Conservation (phyloP, 1,140 invertebrate genomes). For the Leucophenga varia region DNA sequence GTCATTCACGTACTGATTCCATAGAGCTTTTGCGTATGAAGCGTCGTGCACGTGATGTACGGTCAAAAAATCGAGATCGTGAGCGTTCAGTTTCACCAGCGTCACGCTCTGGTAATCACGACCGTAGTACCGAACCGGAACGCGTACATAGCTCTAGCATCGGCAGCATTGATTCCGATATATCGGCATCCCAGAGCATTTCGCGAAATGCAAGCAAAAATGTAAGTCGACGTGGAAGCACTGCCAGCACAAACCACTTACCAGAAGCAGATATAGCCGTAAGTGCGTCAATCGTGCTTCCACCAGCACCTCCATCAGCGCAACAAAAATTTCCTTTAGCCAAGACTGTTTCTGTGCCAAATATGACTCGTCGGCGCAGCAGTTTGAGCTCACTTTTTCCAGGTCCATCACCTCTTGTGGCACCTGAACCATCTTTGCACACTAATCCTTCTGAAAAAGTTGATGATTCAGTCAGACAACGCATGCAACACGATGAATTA, state of each 20-base stretch:
- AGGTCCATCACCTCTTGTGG: conserved; percentile 42
- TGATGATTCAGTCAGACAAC: not conserved
- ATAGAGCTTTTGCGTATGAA: conserved; percentile 42
- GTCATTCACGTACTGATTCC: conserved; percentile 33
- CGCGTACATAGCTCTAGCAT: conserved; percentile 45
- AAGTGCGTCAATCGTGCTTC: conserved; percentile 2
- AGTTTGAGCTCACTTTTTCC: conserved; percentile 40
- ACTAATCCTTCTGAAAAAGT: conserved; percentile 22
- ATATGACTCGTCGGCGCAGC: conserved; percentile 31
- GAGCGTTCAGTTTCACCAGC: conserved; percentile 32
- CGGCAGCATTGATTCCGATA: conserved; percentile 40
- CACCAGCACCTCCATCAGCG: conserved; percentile 4
- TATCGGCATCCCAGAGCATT: conserved; percentile 4
- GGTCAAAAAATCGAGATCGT: conserved; percentile 30
- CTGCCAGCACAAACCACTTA: conserved; percentile 24
- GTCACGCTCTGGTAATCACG: conserved; percentile 14
- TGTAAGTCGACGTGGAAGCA: conserved; percentile 43
- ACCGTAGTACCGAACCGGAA: conserved; percentile 39
- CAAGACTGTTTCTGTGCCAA: conserved; percentile 43
- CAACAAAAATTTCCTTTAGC: conserved; percentile 30
- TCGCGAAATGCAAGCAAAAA: conserved; percentile 30
- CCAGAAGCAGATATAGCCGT: not conserved
- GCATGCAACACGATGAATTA: conserved; percentile 26
- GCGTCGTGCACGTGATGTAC: conserved; percentile 30
- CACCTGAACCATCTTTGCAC: conserved; percentile 38